A percentile compares a stretch with the other conserved stretches of the same genome.
These are phyloP conservation scores for Xanthorhoe spadicearia DNA, from an alignment of 2,888 invertebrate genomes.

Conservation along the genomic window DNA sequence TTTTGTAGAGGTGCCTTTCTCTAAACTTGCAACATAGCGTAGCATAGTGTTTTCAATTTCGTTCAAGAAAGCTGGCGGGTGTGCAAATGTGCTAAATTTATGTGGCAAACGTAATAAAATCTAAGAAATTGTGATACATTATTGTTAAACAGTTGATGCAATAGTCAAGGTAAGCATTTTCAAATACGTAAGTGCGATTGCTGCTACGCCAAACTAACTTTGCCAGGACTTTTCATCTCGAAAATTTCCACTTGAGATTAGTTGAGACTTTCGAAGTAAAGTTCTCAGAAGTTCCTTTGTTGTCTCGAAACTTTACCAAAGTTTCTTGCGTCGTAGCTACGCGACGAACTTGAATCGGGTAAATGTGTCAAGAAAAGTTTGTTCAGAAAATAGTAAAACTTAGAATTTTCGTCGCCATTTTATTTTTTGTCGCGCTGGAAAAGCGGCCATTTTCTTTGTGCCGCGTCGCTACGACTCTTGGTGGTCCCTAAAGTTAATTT, in stretches of 20 bases:
- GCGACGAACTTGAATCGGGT: conserved; percentile 60
- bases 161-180: conserved; percentile 79
- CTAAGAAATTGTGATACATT: conserved; percentile 61
- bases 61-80: conserved; percentile 83
- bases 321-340: conserved; percentile 58
- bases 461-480: conserved; percentile 83
- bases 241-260: conserved; percentile 80
- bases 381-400: conserved; percentile 83
- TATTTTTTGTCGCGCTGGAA: conserved; percentile 86
- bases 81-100: conserved; percentile 76
- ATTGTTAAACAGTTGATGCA: conserved; percentile 73
- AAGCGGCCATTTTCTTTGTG: conserved; percentile 86
- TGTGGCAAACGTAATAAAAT: conserved; percentile 62
- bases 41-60: conserved; percentile 80
- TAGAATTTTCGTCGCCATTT: conserved; percentile 86
- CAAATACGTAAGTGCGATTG: conserved; percentile 57
- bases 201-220: conserved; percentile 62
- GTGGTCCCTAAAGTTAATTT: conserved; percentile 82
- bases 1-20: conserved; percentile 84
- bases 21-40: conserved; percentile 84
- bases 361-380: conserved; percentile 71
- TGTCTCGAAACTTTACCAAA: conserved; percentile 70
- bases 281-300: conserved; percentile 77
- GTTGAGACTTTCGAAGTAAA: conserved; percentile 79
- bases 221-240: conserved; percentile 83